These are phyloP conservation scores for Anguilla rostrata DNA, from an alignment of 2,113 vertebrate genomes.

Conservation along the genomic window DNA sequence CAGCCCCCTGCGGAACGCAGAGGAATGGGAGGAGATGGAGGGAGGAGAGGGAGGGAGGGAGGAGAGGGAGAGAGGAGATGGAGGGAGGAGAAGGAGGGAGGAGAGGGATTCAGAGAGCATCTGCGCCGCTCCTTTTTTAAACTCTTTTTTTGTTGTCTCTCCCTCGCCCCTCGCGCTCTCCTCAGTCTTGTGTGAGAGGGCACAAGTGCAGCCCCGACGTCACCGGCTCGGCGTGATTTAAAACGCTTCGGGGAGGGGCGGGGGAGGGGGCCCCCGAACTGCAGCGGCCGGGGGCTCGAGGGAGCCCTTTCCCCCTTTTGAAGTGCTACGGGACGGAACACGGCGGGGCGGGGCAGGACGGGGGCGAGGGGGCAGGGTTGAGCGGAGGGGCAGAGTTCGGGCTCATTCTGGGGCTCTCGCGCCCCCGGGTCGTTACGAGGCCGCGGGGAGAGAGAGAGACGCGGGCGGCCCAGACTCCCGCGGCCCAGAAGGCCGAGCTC, in stretches of 20 bases:
- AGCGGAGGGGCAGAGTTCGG: neutral
- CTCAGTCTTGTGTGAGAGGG: neutral
- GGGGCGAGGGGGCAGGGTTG: neutral
- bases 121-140: neutral
- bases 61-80: conserved; percentile 11
- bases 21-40: neutral
- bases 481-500: neutral
- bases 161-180: neutral
- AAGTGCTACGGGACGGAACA: neutral
- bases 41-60: conserved; percentile 3
- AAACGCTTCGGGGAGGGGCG: neutral
- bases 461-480: neutral
- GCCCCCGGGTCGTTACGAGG: neutral
- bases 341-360: neutral
- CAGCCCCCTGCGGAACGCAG: neutral
- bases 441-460: neutral
- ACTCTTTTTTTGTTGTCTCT: neutral
- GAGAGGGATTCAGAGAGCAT: neutral
- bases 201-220: neutral
- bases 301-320: neutral
- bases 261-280: neutral
- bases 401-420: neutral
- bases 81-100: neutral
- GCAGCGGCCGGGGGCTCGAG: no score
- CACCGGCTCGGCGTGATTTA: neutral